These are phyloP conservation scores for Muntiacus reevesi DNA, from an alignment of 2,113 vertebrate genomes.

Conservation along the genomic window DNA sequence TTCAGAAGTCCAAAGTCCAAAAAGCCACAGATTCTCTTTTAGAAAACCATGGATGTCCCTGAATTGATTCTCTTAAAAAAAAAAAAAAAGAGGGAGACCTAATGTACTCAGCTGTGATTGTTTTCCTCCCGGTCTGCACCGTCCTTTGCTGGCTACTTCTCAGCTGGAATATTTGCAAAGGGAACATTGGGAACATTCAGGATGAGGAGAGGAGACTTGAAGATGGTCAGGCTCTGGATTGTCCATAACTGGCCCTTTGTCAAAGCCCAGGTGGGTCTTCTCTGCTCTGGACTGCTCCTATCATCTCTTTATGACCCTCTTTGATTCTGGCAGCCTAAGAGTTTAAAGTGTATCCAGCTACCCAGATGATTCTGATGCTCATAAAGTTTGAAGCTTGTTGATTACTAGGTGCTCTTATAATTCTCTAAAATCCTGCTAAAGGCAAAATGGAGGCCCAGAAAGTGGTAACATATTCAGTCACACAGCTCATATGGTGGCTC, in stretches of 20 bases:
- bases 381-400: neutral
- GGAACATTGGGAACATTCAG: constrained; percentile 1
- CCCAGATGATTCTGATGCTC: neutral
- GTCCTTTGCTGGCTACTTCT: constrained; percentile 9
- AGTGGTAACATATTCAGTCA: neutral
- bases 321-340: neutral
- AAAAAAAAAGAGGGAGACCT: neutral
- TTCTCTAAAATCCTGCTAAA: neutral
- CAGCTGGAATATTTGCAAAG: constrained; percentile 44
- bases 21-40: constrained; percentile 56
- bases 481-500: neutral
- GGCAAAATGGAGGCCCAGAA: neutral
- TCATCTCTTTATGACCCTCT: neutral
- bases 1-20: constrained; percentile 46
- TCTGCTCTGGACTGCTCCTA: neutral
- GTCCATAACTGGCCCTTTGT: neutral
- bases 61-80: constrained; percentile 13
- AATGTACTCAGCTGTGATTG: neutral
- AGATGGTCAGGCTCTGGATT: neutral
- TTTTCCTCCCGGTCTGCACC: neutral
- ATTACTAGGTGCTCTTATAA: neutral
- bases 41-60: constrained; percentile 32
- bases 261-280: neutral
- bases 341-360: neutral
- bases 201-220: neutral